Percentiles rank a stretch among this genome's conserved stretches.
These are phyloP conservation scores for Pseudomyrmex cubaensis DNA, from an alignment of 1,140 invertebrate species.

Conservation along the genomic window DNA sequence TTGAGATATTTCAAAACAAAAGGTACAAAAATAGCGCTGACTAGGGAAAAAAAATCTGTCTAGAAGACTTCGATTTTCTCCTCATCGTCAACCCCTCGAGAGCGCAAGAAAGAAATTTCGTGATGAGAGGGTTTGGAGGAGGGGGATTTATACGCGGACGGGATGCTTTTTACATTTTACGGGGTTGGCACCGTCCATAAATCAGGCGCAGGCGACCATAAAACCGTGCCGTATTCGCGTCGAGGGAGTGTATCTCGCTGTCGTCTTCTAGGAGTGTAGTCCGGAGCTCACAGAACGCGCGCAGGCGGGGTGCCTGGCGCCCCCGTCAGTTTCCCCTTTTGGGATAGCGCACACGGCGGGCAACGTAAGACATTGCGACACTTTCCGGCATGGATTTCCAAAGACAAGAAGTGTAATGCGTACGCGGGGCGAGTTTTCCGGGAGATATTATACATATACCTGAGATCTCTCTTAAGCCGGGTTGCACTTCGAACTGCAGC, in stretches of 20 bases:
- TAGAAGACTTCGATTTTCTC: neutral
- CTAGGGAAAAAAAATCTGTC: constrained; percentile 9
- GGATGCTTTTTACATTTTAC: constrained; percentile 76
- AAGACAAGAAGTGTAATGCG: neutral
- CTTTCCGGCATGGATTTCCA: constrained; percentile 53
- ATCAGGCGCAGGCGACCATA: constrained; percentile 79
- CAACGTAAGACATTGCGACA: constrained; percentile 81
- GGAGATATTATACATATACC: too few species aligned
- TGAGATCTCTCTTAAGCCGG: neutral
- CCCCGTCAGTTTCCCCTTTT: constrained; percentile 25
- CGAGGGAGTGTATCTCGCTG: constrained; percentile 39
- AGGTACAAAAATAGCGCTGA: neutral
- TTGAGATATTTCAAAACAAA: neutral
- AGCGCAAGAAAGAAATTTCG: neutral
- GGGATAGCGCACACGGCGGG: constrained; percentile 73
- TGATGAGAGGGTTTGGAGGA: neutral
- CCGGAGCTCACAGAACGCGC: neutral
- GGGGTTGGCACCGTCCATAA: constrained; percentile 78
- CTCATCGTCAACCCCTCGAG: neutral
- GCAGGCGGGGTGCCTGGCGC: constrained; percentile 59
- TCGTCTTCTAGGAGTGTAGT: constrained; percentile 15
- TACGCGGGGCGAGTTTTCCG: neutral
- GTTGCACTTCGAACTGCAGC: neutral
- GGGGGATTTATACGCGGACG: constrained; percentile 46
- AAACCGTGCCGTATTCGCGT: constrained; percentile 73